Evolutionary conservation across 2,888 invertebrate genomes (phyloP), one percentile per base, ranked within the genome.

Genomic region (Agrilus cyanescens): DNA sequence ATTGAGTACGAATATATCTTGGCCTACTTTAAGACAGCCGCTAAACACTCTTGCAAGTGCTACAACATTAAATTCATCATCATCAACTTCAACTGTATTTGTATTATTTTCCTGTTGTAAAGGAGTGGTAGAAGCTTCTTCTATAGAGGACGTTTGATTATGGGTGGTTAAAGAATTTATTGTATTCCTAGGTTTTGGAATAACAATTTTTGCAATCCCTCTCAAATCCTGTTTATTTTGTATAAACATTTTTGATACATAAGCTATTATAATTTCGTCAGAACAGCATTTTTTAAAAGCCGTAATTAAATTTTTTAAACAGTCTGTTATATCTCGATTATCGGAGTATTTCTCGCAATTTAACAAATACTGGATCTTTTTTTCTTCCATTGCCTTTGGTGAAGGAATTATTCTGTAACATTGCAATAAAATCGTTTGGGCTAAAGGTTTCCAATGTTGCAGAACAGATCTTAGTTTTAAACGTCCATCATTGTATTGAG

Each of bases 11-110:
- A 79, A 94, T 4, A 96, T 67, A 57, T 78, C 78, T 57, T 82
- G 79, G 6, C 90, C 91, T 53, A 72, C 74, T 50, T 64, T 78
- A 30, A 96, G 63, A 41, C 75, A 82, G 3, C 97, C 96, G 62
- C 91, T 91, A 63, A 89, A 96, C 30, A 97, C 76, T 57, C 96
- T 76, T 13, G 93, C 93, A 69, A 97, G 90, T 1, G 91, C 96
- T 49, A 97, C 74, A 59, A 95, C 85, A 33, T 46, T 41, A 12
- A 35, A 15, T 12, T 16, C 13, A 16, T 41, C 31, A 29, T 20
- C 14, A 4, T 43, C 34, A 36, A 32, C 25, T 44, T 47, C 38
- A 37, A 16, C 37, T 37, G 16, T 15, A 38, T 25, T 25, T 25
- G 25, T 25, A 25, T 25, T 25, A 25, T 25, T 25, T 25, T 25